Evolutionary conservation across 2,113 vertebrate genomes (phyloP).

Genomic region (Xiphophorus couchianus): DNA sequence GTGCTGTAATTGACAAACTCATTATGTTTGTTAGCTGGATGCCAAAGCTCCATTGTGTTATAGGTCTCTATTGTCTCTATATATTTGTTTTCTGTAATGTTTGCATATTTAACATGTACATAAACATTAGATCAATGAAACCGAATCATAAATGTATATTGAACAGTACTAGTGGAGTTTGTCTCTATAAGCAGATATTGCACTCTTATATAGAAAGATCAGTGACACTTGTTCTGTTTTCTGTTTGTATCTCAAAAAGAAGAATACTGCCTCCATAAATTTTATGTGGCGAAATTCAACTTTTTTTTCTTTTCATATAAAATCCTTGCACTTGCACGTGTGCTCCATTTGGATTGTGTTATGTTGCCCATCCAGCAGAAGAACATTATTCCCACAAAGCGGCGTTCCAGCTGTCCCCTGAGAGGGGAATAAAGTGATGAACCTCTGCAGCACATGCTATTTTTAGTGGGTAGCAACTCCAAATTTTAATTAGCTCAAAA

Average conservation of each 20-base stretch:
- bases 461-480: slow-evolving; percentile 66
- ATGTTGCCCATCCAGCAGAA: slow-evolving; percentile 56
- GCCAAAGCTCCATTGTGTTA: background rate
- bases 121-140: background rate
- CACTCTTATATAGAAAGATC: background rate
- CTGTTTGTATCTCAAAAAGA: background rate
- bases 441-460: slow-evolving; percentile 62
- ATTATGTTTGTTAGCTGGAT: background rate
- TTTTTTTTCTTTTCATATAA: slow-evolving; percentile 7
- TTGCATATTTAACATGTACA: background rate
- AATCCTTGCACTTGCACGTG: slow-evolving; percentile 52
- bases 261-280: background rate
- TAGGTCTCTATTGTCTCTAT: background rate
- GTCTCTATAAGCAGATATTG: background rate
- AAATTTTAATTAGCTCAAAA: slow-evolving; percentile 72
- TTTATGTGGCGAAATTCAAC: slow-evolving; percentile 2
- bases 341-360: slow-evolving; percentile 63
- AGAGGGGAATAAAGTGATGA: slow-evolving; percentile 68
- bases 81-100: slow-evolving; percentile 2
- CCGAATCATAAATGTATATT: background rate
- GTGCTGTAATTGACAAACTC: slow-evolving; percentile 1
- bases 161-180: background rate
- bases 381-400: slow-evolving; percentile 52
- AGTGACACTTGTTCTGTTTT: background rate
- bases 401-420: slow-evolving; percentile 59